Evolutionary conservation across 1,140 invertebrate species (phyloP).

Genomic region (Drosophila arawakana): DNA sequence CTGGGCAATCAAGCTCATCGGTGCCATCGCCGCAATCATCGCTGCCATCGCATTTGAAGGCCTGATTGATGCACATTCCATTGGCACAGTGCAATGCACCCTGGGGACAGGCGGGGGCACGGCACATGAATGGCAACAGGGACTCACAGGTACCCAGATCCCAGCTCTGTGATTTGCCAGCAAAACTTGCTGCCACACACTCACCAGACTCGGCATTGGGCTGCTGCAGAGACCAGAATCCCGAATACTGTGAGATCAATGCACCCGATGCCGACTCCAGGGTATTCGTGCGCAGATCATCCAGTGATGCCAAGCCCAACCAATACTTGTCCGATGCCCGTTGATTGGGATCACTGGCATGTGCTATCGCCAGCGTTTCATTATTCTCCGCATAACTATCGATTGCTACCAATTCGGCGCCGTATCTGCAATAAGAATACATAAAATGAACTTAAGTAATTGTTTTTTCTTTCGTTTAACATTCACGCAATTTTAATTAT

Average conservation of each 20-base stretch:
- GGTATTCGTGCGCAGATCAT: slow-evolving; percentile 96
- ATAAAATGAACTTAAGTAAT: slow-evolving; percentile 1
- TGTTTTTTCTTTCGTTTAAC: background rate
- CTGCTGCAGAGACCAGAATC: slow-evolving; percentile 94
- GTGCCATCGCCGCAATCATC: slow-evolving; percentile 96
- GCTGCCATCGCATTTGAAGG: slow-evolving; percentile 95
- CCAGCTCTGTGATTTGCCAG: slow-evolving; percentile 94
- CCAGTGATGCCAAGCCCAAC: slow-evolving; percentile 94
- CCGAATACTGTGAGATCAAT: slow-evolving; percentile 96
- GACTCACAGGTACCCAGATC: slow-evolving; percentile 96
- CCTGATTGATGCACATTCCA: slow-evolving; percentile 94
- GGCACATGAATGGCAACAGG: slow-evolving; percentile 97
- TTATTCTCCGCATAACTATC: slow-evolving; percentile 96
- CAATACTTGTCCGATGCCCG: slow-evolving; percentile 90
- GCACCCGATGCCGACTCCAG: slow-evolving; percentile 96
- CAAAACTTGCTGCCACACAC: slow-evolving; percentile 93
- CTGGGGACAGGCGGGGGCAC: slow-evolving; percentile 94
- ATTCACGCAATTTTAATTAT: slow-evolving; percentile 63
- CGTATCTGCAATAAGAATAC: slow-evolving; percentile 89
- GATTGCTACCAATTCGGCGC: slow-evolving; percentile 95
- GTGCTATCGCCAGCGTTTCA: slow-evolving; percentile 92
- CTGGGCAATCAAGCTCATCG: slow-evolving; percentile 95
- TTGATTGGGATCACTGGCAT: slow-evolving; percentile 86
- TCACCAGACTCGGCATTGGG: slow-evolving; percentile 94
- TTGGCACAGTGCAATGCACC: slow-evolving; percentile 97